Percentiles rank a stretch among this genome's conserved stretches.
These are phyloP conservation scores for Sisor rabdophorus DNA, from an alignment of 2,113 vertebrate species.

Conservation along the genomic window DNA sequence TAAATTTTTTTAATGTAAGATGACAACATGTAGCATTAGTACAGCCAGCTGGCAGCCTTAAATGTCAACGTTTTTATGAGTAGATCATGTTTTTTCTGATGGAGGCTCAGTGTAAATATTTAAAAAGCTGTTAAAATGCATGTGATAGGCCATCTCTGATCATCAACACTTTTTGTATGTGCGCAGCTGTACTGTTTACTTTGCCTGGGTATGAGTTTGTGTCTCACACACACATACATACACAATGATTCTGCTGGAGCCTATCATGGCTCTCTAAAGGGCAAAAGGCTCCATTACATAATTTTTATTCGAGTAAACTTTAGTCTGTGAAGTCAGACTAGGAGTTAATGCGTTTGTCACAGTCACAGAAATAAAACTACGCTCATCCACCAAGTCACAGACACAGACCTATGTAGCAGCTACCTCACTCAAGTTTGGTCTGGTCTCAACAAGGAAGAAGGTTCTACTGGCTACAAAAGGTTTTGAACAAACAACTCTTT, in stretches of 20 bases:
- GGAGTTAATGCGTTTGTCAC: too few relatives aligned
- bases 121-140: constrained; percentile 59
- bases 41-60: constrained; percentile 35
- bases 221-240: background rate
- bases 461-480: too few relatives aligned
- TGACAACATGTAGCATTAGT: constrained; percentile 12
- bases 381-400: too few relatives aligned
- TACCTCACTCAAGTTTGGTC: too few relatives aligned
- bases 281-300: too few relatives aligned
- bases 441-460: too few relatives aligned
- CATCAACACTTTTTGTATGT: constrained; percentile 20
- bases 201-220: constrained; percentile 15
- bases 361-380: too few relatives aligned
- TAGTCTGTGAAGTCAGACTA: too few relatives aligned
- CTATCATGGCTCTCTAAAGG: too few relatives aligned
- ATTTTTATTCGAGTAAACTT: too few relatives aligned
- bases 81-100: constrained; percentile 43
- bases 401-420: too few relatives aligned
- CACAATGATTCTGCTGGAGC: too few relatives aligned
- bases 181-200: constrained; percentile 23
- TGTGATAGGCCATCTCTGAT: constrained; percentile 24
- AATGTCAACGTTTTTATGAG: constrained; percentile 49
- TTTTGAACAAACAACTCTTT: background rate
- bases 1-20: constrained; percentile 41
- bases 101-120: constrained; percentile 53